phyloP scores from a whole-genome alignment of 2,113 vertebrate genomes.

The Corapipo altera region DNA sequence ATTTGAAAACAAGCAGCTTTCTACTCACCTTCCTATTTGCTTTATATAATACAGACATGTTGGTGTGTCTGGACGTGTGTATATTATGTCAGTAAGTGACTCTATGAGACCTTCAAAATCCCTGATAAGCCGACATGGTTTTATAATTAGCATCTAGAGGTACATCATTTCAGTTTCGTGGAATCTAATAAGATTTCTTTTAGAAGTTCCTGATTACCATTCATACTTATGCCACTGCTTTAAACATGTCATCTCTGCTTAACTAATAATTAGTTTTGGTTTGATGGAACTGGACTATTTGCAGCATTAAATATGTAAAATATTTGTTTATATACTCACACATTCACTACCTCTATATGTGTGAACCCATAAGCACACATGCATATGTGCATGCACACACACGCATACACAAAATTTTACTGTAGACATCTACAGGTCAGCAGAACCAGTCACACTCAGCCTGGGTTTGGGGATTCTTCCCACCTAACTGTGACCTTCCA shows the following conservation, averaged over 20 bases:
- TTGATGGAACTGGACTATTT: background rate
- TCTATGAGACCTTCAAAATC: background rate
- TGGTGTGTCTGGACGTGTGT: rapidly evolving
- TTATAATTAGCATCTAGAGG: background rate
- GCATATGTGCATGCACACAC: rapidly evolving
- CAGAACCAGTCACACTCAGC: background rate
- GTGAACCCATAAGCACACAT: background rate
- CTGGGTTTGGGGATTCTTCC: background rate
- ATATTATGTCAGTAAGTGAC: background rate
- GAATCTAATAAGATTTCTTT: background rate
- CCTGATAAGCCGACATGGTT: background rate
- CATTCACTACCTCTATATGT: background rate
- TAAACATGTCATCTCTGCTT: background rate
- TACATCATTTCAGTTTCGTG: background rate
- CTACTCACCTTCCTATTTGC: background rate
- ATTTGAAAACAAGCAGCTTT: background rate
- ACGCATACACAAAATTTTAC: background rate
- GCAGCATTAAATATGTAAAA: background rate
- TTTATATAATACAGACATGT: background rate
- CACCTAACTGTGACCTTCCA: background rate
- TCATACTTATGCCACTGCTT: background rate
- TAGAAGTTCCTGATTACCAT: background rate
- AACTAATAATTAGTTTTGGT: background rate
- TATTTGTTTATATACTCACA: background rate
- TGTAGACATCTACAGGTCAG: background rate